Base-by-base conservation (phyloP, 2,113 vertebrate genomes). In the Excalfactoria chinensis region DNA sequence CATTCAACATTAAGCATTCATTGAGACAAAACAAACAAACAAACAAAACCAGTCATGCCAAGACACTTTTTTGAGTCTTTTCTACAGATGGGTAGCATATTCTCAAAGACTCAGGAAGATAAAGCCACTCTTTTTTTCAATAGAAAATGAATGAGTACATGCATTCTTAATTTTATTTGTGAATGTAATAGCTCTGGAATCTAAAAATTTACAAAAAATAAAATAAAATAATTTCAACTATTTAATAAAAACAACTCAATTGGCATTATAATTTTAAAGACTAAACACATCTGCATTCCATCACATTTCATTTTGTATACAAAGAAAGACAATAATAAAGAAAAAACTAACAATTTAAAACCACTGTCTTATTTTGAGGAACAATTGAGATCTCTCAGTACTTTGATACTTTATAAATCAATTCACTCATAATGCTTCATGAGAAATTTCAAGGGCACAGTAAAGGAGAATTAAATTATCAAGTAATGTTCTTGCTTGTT, bases 381-480 rank as follows among this genome's bases (percentile, higher is more conserved):
- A 44, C 73, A 95, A 13, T 70, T 93, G 69, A 19, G 82, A 87
- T 95, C 21, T 82, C 69, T 72, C 21, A 63, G 30, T 87, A 63
- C 34, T 95, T 94, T 78, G 48, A 73, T 89, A 76, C 41, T 83
- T 89, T 85, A 88, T 90, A 49, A n/a, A 82, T 93, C 94, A 93
- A 95, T 81, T 94, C 75, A 84, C 88, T 96, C 92, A 20, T 60
- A 70, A 8, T 62, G 71, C 48, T 96, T 95, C 95, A 70, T 94
- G n/a, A 89, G 76, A 97, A 94, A 62, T 97, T 97, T 98, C 96
- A 98, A 98, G 91, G 96, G 82, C 95, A 97, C 6, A 8, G 13
- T 85, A 83, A 97, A 97, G 89, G 95, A 95, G 80, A 97, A 97
- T 97, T 97, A 96, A 97, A 97, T 96, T 97, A 97, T 93, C 40